phyloP scores from a whole-genome alignment of 1,140 invertebrate genomes.

The Spodoptera litura region DNA sequence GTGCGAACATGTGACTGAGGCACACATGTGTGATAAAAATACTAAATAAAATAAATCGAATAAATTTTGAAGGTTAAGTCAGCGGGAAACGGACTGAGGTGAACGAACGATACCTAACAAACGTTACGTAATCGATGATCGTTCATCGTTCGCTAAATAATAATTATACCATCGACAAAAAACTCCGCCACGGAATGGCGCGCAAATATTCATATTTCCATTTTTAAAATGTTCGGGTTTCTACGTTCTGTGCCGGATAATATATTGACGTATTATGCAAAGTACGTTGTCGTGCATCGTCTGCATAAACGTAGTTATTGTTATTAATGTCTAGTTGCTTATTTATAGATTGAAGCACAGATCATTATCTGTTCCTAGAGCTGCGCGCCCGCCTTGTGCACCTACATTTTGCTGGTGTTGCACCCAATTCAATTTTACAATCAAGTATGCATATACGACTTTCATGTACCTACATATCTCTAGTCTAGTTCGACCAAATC shows the following conservation, averaged over 20 bases:
- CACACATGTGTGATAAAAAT: neutral
- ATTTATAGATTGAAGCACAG: too few relatives aligned
- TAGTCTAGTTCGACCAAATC: too few relatives aligned
- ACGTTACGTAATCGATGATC: slow-evolving; percentile 38
- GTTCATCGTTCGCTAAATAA: slow-evolving; percentile 37
- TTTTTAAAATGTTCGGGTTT: slow-evolving; percentile 39
- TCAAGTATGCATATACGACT: too few relatives aligned
- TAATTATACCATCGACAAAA: slow-evolving; percentile 40
- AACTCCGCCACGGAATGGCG: slow-evolving; percentile 36
- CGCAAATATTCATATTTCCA: slow-evolving; percentile 33
- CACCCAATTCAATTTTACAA: too few relatives aligned
- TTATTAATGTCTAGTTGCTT: neutral
- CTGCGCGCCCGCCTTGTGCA: too few relatives aligned
- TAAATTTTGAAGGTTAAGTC: slow-evolving; percentile 40
- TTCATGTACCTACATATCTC: too few relatives aligned
- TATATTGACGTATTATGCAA: slow-evolving; percentile 19
- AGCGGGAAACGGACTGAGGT: slow-evolving; percentile 18
- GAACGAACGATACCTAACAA: slow-evolving; percentile 38
- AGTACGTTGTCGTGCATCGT: slow-evolving; percentile 23
- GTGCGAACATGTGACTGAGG: neutral
- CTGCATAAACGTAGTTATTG: slow-evolving; percentile 13
- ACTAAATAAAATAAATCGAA: slow-evolving; percentile 28
- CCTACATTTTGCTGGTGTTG: too few relatives aligned
- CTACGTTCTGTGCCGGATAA: slow-evolving; percentile 12
- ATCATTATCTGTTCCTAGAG: too few relatives aligned